Percentiles rank a stretch among this genome's conserved stretches.
phyloP scores from a whole-genome alignment of 2,113 vertebrate species.

The Chlorodrepanis virens region DNA sequence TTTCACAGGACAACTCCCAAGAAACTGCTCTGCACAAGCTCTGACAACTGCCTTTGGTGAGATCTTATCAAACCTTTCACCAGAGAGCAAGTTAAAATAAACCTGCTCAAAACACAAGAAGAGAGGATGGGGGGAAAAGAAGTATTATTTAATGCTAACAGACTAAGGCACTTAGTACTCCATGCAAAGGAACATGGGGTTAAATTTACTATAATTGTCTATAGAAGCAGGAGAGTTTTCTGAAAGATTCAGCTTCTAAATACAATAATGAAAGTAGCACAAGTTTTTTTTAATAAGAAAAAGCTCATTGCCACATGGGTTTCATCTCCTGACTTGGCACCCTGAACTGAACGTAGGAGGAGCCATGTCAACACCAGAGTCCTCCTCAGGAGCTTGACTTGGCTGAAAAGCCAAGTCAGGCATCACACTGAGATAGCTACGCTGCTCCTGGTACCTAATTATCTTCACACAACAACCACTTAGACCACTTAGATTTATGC shows the following conservation, averaged over 20 bases:
- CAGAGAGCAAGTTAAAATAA: background rate
- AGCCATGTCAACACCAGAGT: background rate
- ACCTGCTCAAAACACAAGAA: background rate
- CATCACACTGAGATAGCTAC: background rate
- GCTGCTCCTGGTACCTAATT: background rate
- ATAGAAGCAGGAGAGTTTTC: background rate
- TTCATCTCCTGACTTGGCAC: background rate
- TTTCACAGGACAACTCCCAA: background rate
- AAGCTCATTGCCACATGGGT: background rate
- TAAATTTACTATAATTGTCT: background rate
- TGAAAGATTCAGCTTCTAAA: background rate
- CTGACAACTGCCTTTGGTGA: background rate
- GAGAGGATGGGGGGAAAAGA: fast-evolving
- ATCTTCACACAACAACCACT: background rate
- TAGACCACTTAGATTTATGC: background rate
- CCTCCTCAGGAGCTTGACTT: background rate
- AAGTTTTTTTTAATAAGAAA: background rate
- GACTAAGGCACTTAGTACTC: background rate
- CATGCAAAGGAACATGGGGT: background rate
- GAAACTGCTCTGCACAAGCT: background rate
- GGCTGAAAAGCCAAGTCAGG: background rate
- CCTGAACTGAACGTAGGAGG: background rate
- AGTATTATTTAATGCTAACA: background rate
- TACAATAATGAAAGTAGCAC: background rate
- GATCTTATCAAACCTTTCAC: background rate